Conservation (phyloP, 2,113 vertebrate species). For the Syrrhaptes paradoxus region DNA sequence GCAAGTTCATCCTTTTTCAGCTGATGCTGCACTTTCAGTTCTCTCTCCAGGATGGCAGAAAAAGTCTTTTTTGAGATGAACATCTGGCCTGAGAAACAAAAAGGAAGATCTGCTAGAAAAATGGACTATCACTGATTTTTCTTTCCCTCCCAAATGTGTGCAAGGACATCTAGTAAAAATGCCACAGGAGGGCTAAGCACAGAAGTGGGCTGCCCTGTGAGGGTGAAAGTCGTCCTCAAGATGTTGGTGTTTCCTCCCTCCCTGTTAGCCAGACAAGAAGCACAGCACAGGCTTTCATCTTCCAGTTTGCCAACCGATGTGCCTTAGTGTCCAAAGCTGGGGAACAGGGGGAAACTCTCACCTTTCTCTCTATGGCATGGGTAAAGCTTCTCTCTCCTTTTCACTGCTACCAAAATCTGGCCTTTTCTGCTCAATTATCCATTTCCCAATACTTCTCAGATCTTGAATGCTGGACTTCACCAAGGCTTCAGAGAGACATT, state of each 20-base stretch:
- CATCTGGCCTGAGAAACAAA: background rate
- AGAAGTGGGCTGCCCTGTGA: rapidly evolving
- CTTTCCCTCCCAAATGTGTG: background rate
- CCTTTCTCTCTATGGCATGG: background rate
- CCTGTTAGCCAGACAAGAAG: background rate
- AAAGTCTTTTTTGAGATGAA: background rate
- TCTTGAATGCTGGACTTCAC: background rate
- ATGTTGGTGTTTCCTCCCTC: background rate
- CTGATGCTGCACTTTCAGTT: background rate
- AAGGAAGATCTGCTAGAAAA: background rate
- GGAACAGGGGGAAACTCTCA: background rate
- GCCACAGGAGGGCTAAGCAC: background rate
- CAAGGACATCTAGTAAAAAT: background rate
- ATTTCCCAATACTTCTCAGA: background rate
- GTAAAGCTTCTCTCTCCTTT: background rate
- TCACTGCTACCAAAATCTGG: background rate
- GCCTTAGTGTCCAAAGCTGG: background rate
- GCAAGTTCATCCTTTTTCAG: background rate
- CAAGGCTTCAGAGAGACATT: background rate
- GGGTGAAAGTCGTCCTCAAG: background rate
- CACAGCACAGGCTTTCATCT: background rate
- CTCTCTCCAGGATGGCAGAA: background rate
- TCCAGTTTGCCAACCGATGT: background rate
- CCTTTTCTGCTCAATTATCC: background rate
- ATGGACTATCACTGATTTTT: background rate